These are phyloP conservation scores for Ctenodactylus gundi DNA, from an alignment of 2,113 vertebrate species.

Conservation along the genomic window DNA sequence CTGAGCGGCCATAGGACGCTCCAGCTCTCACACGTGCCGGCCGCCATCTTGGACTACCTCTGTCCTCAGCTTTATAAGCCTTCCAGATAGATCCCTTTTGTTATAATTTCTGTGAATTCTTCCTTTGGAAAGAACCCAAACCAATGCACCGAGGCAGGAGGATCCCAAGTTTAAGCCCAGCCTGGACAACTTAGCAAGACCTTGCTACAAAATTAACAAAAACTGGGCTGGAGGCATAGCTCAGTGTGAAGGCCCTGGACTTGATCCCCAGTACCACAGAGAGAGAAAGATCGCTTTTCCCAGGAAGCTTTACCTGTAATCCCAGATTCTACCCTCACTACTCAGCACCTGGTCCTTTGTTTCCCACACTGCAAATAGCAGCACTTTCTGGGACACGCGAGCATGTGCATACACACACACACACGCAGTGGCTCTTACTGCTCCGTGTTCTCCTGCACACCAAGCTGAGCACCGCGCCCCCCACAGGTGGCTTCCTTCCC, in stretches of 20 bases:
- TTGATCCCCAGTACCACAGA: not conserved
- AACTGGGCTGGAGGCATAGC: not conserved
- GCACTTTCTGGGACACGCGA: not conserved
- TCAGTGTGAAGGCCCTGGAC: not conserved
- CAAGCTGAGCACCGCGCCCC: slow-evolving; percentile 54
- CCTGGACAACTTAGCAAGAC: not conserved
- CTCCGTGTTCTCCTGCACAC: slow-evolving; percentile 21
- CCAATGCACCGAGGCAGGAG: not conserved
- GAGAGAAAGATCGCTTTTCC: not conserved
- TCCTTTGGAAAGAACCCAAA: no score
- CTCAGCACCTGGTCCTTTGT: no score
- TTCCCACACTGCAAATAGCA: not conserved
- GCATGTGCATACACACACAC: no score
- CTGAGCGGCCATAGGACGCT: no score
- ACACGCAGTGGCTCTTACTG: not conserved
- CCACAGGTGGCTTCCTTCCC: slow-evolving; percentile 37
- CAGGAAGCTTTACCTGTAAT: not conserved
- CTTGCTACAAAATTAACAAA: not conserved
- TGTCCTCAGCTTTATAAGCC: no score
- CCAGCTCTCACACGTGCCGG: no score
- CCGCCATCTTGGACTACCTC: no score
- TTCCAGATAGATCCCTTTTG: no score
- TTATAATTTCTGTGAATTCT: no score
- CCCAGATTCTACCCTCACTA: not conserved
- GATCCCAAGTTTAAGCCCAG: not conserved